Evolutionary conservation across 2,113 vertebrate species (phyloP), one percentile per base, ranked within the genome.

Genomic region (Scatophagus argus): DNA sequence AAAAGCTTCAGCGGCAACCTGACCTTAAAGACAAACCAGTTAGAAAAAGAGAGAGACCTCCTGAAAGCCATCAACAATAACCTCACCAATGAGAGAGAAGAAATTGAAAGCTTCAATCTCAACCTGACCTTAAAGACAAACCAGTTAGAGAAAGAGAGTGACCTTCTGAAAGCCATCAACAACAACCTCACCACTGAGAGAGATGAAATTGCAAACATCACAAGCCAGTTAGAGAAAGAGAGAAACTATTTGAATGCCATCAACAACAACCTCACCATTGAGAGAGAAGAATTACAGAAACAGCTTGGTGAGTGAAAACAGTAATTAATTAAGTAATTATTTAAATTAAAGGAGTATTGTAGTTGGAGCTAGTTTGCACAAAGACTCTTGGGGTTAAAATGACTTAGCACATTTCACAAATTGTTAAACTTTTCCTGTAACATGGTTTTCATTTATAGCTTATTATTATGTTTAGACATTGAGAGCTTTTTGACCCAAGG

Each of bases 161-260:
- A 29, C 7, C 6, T 23, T n/a, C 10, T 65, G 21, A 17, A 17
- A 1, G 44, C 6, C 12, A 19, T 8, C 5, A 44, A 43, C 8
- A 21, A 5, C 16, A 74, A 74, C 34, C 41, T 84, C 27, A 84
- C 27, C 23, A 5, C 5, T 34, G 52, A 71, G 29, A 60, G 25
- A 71, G 38, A 34, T 0, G 0, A 52, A 47, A n/a, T n/a, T n/a
- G n/a, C n/a, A n/a, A n/a, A n/a, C n/a, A n/a, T n/a, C n/a, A 36
- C 1, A 7, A 12, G 2, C 4, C 25, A 6, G 12, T 41, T 69
- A 44, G 12, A 74, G 43, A 8, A 7, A 0, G 31, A 77, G 16
- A 65, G 8, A 0, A 4, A 29, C 7, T 4, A 17, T n/a, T 13
- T 65, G 21, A 17, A 17, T 1, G 44, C 6, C 12, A 19, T 8